Base-by-base conservation (phyloP, 2,797 vertebrate species). In the Jordanella pulchra region DNA sequence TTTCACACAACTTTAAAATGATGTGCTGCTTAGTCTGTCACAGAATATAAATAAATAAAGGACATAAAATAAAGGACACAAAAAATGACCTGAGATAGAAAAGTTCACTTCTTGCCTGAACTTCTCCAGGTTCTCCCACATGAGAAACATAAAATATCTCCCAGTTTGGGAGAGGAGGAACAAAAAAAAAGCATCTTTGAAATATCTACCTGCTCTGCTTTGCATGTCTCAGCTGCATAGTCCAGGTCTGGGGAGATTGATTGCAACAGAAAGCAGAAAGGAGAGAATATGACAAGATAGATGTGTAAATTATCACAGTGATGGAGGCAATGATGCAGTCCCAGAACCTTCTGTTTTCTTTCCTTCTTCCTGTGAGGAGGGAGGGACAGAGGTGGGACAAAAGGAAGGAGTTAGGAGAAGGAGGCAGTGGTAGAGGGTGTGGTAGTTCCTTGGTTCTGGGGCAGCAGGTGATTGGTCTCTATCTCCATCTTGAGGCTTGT, bases 271-370 rank as follows among this genome's bases (percentile, higher is more conserved):
- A 92, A 92, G 79, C 94, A 95, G 55, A 71, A 96, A 95, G 94
- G 94, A 94, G 95, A 94, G 96, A 96, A 97, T 96, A 94, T 96
- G 97, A 98, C 96, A 99, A 99, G 97, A 99, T 99, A 97, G 97
- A 99, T 99, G 98, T 98, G 97, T 99, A 98, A 99, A 99, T 99
- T 99, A 99, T 97, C 96, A 95, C 94, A 93, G 95, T 98, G 97
- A 99, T 97, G 97, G 97, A 97, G 97, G 96, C 98, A 99, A 99
- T 99, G 97, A 99, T 98, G 97, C 97, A 98, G 96, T 97, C 95
- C 96, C 92, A 94, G 95, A 96, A 97, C 98, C 98, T 98, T 99
- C 98, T 99, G 97, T 97, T 99, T 97, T 95, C 88, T 82, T 86
- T 90, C 90, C 87, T 78, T 81, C 25, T 90, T 83, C 82, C 86